Evolutionary conservation across 2,113 vertebrate species (phyloP).

Genomic region (Aspidoscelis tigris): DNA sequence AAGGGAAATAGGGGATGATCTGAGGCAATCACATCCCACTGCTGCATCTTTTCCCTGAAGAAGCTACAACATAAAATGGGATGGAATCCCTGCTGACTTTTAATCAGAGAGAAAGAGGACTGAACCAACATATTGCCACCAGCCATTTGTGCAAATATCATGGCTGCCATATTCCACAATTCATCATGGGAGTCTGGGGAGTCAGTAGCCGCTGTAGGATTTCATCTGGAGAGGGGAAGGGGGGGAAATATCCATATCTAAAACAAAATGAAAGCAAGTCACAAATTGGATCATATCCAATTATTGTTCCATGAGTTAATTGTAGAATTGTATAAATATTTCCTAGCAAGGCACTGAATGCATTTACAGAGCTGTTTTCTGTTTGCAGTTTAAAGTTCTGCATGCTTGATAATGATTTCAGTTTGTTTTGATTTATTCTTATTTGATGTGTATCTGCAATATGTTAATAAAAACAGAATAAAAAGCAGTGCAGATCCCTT

Average conservation of each 20-base stretch:
- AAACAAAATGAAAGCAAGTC: not conserved
- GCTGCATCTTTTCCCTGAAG: not conserved
- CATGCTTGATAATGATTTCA: too few species aligned
- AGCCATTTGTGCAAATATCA: slow-evolving; percentile 1
- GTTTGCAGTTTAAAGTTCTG: too few species aligned
- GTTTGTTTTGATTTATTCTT: too few species aligned
- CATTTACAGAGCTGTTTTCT: too few species aligned
- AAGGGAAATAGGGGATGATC: slow-evolving; percentile 5
- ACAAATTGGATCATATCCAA: too few species aligned
- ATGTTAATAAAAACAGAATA: not conserved
- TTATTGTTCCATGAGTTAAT: too few species aligned
- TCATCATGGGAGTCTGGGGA: not conserved
- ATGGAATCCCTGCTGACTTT: slow-evolving; percentile 8
- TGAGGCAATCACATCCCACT: slow-evolving; percentile 5
- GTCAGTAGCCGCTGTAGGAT: not conserved
- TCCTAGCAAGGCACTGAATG: too few species aligned
- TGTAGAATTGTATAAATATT: too few species aligned
- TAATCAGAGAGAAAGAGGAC: not conserved
- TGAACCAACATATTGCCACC: not conserved
- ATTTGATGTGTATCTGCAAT: too few species aligned
- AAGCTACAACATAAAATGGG: not conserved
- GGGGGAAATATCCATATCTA: not conserved
- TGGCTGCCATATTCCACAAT: not conserved
- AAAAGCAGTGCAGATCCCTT: not conserved
- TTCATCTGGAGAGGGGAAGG: not conserved